Conservation (phyloP, 2,113 vertebrate species). For the Solea solea region DNA sequence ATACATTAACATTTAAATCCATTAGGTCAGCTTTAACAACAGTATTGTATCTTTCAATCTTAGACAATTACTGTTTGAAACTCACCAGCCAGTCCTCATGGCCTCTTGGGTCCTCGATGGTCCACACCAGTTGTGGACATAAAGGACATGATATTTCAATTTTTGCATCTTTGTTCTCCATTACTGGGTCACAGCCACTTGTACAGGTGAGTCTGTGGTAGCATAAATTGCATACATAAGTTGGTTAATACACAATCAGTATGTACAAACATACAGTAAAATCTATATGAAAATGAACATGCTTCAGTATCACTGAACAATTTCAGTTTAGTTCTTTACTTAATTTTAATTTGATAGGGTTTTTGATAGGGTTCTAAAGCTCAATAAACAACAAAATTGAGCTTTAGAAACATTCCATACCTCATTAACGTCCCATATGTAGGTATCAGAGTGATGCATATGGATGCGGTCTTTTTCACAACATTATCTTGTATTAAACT, state of each 20-base stretch:
- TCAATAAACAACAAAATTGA: too few species aligned
- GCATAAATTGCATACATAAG: not conserved
- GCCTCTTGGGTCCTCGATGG: constrained; percentile 29
- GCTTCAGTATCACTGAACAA: too few species aligned
- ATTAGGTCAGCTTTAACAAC: not conserved
- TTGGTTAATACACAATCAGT: not conserved
- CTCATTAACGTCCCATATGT: not conserved
- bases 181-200: constrained; percentile 43
- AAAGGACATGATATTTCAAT: constrained; percentile 37
- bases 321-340: too few species aligned
- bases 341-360: not conserved
- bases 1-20: not conserved
- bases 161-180: not conserved
- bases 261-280: too few species aligned
- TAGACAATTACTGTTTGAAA: not conserved
- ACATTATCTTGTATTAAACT: fast-evolving
- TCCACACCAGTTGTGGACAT: constrained; percentile 66
- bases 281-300: not conserved
- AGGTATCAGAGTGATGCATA: constrained; percentile 67
- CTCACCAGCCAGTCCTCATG: constrained; percentile 28
- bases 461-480: not conserved
- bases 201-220: constrained; percentile 32
- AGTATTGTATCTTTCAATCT: not conserved
- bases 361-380: too few species aligned
- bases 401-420: constrained; percentile 35